Conservation (phyloP, 1,140 invertebrate genomes). For the Apis laboriosa region DNA sequence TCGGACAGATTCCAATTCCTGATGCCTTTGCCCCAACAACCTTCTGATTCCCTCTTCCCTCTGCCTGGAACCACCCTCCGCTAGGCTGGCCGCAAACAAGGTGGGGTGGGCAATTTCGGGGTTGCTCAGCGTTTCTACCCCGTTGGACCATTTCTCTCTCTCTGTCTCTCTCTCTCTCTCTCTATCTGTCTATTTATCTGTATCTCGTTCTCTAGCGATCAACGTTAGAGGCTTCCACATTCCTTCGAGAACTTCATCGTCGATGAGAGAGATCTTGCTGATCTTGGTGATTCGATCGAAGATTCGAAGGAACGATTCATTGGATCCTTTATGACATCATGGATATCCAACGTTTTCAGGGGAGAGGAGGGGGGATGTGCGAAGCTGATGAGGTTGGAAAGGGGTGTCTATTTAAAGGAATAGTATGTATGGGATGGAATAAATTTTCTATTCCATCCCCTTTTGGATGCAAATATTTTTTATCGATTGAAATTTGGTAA, state of each 20-base stretch:
- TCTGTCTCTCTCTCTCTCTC: too few relatives aligned
- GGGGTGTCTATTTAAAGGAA: background rate
- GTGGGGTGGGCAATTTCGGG: slow-evolving; percentile 72
- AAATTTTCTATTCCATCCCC: too few relatives aligned
- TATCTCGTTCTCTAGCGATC: slow-evolving; percentile 29
- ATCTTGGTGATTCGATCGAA: slow-evolving; percentile 18
- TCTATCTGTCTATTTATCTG: background rate
- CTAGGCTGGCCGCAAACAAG: slow-evolving; percentile 71
- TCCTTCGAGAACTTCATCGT: slow-evolving; percentile 35
- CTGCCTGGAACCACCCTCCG: slow-evolving; percentile 19
- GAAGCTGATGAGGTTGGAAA: background rate
- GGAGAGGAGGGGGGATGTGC: background rate
- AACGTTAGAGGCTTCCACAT: slow-evolving; percentile 51
- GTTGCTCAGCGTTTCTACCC: slow-evolving; percentile 74
- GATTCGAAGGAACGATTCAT: slow-evolving; percentile 4
- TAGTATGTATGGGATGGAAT: too few relatives aligned
- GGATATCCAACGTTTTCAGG: background rate
- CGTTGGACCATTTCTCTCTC: slow-evolving; percentile 22
- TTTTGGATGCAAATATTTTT: too few relatives aligned
- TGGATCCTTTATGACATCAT: slow-evolving; percentile 8
- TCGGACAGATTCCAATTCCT: slow-evolving; percentile 56
- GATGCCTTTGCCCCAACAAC: slow-evolving; percentile 26
- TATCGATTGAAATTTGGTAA: too few relatives aligned
- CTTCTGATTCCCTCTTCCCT: background rate
- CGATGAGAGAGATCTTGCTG: slow-evolving; percentile 24